phyloP scores from a whole-genome alignment of 2,113 vertebrate species.

The Pedetes capensis region DNA sequence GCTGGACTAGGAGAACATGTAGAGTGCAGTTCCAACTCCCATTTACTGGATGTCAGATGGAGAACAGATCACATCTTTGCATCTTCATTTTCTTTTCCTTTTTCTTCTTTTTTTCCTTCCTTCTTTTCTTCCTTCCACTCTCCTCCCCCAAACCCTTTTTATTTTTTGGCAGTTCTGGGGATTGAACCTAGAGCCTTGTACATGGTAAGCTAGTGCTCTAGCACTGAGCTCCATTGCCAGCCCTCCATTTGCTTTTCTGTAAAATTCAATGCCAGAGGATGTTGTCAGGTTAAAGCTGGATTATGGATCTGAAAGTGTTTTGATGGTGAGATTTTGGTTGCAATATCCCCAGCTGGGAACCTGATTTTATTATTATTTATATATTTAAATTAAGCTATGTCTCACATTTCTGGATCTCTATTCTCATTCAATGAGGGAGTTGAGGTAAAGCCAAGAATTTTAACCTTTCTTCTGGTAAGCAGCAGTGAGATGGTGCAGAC shows the following conservation, averaged over 20 bases:
- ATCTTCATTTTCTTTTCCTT: no score
- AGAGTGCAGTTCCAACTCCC: not conserved
- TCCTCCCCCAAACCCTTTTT: no score
- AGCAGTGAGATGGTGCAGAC: not conserved
- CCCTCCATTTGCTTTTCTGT: not conserved
- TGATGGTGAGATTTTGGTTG: no score
- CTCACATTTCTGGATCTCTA: not conserved
- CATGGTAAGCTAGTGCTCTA: no score
- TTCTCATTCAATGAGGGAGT: not conserved
- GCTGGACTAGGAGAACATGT: not conserved
- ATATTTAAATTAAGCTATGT: not conserved
- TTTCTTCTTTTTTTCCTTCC: no score
- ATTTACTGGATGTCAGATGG: not conserved
- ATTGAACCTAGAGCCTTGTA: no score
- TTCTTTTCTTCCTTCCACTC: no score
- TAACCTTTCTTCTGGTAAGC: not conserved
- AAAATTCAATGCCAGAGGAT: not conserved
- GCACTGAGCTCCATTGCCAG: no score
- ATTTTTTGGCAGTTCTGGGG: no score
- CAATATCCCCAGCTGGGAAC: not conserved
- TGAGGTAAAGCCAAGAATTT: not conserved
- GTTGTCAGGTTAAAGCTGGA: not conserved
- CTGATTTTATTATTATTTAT: not conserved
- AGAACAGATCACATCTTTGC: not conserved
- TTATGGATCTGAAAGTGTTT: no score